Conservation (phyloP, 2,888 invertebrate genomes). For the Nephrotoma flavescens region DNA sequence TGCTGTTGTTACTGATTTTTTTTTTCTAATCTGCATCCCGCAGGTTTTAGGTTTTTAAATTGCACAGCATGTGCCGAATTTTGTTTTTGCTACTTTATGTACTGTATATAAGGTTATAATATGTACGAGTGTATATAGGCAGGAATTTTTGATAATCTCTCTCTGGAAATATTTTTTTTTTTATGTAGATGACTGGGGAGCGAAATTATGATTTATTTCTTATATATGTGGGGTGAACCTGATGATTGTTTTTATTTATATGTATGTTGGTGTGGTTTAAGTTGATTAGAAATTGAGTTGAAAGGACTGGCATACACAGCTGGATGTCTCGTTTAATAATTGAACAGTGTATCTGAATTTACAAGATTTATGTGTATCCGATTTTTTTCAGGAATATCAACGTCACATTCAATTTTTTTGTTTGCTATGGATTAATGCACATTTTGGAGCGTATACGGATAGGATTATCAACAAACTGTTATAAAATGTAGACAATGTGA, state of each 20-base stretch:
- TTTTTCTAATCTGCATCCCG: neutral
- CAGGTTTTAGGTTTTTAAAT: neutral
- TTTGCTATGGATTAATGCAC: too few species aligned
- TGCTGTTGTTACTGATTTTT: neutral
- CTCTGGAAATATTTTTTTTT: neutral
- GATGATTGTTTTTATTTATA: neutral
- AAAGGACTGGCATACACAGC: neutral
- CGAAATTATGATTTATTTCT: neutral
- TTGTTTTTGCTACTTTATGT: neutral
- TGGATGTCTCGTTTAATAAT: neutral
- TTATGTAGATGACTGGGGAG: neutral
- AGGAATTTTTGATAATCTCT: neutral
- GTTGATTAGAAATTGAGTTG: neutral
- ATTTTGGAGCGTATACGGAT: too few species aligned
- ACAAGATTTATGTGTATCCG: too few species aligned
- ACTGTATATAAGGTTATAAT: neutral
- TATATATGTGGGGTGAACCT: neutral
- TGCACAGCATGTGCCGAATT: neutral
- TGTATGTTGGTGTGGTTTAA: neutral
- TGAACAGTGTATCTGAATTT: neutral
- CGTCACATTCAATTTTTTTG: too few species aligned
- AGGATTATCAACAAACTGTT: too few species aligned
- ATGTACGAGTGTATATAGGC: neutral
- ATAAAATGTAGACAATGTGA: too few species aligned
- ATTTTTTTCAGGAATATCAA: too few species aligned